Percentiles rank a stretch among this genome's conserved stretches.
Conservation (phyloP, 1,140 invertebrate genomes). For the Tribolium madens region DNA sequence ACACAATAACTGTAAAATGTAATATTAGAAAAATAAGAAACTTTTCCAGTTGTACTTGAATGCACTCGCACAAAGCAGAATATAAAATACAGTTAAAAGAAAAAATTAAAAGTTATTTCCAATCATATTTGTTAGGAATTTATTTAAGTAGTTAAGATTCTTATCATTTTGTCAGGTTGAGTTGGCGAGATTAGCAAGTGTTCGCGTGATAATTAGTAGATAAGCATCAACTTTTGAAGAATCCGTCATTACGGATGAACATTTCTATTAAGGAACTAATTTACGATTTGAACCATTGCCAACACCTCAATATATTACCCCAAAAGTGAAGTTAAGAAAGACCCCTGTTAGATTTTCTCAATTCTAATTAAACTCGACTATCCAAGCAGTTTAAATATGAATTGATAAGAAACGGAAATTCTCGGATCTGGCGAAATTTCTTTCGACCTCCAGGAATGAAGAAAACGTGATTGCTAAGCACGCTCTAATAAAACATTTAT, state of each 20-base stretch:
- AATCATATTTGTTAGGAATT: too few relatives aligned
- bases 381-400: conserved; percentile 22
- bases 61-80: background rate
- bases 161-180: too few relatives aligned
- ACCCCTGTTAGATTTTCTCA: conserved; percentile 17
- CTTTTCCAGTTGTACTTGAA: background rate
- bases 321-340: conserved; percentile 5
- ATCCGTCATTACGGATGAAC: conserved; percentile 30
- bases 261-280: conserved; percentile 38
- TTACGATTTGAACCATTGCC: conserved; percentile 33
- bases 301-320: conserved; percentile 21
- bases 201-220: conserved; percentile 6
- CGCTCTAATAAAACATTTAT: conserved; percentile 29
- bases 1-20: background rate
- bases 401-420: conserved; percentile 25
- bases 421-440: conserved; percentile 6
- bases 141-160: too few relatives aligned
- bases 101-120: background rate
- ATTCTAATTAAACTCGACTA: conserved; percentile 36
- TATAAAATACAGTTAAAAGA: too few relatives aligned
- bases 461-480: conserved; percentile 26
- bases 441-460: conserved; percentile 21
- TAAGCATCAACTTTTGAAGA: conserved; percentile 24
- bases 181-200: too few relatives aligned
- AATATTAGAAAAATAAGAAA: background rate